A percentile compares a stretch with the other conserved stretches of the same genome.
These are phyloP conservation scores for Tethya wilhelma DNA, from an alignment of 37 sponge, comb jelly and placozoan genomes.

Conservation along the genomic window DNA sequence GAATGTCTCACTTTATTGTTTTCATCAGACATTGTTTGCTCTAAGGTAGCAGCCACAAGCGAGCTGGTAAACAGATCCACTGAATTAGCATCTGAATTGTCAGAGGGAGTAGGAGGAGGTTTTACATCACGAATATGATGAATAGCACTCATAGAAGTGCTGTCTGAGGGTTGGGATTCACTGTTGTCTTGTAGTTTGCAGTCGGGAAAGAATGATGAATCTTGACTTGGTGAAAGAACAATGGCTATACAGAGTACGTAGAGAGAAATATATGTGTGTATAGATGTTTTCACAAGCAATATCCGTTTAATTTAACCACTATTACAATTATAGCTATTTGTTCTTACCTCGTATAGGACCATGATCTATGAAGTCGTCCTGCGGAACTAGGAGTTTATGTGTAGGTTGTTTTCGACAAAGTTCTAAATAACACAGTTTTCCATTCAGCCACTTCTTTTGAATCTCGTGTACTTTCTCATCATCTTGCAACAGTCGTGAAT, in stretches of 20 bases:
- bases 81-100: too few species aligned
- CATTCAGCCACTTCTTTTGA: slow-evolving; percentile 18
- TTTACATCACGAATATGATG: too few species aligned
- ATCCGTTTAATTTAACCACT: too few species aligned
- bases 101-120: too few species aligned
- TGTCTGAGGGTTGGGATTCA: too few species aligned
- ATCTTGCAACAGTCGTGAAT: slow-evolving; percentile 29
- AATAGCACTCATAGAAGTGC: too few species aligned
- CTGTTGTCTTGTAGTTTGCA: too few species aligned
- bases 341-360: background rate
- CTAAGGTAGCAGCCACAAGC: too few species aligned
- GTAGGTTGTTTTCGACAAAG: background rate
- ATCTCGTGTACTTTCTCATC: slow-evolving; percentile 13
- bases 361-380: background rate
- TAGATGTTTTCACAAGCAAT: too few species aligned
- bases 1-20: background rate
- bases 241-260: slow-evolving; percentile 11
- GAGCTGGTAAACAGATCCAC: too few species aligned
- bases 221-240: slow-evolving; percentile 30
- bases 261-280: background rate
- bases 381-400: background rate
- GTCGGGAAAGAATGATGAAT: too few species aligned
- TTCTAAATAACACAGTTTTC: background rate
- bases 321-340: background rate
- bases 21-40: too few species aligned